A percentile compares a stretch with the other conserved stretches of the same genome.
Conservation (phyloP, 1,140 invertebrate genomes). For the Streblospio benedicti region DNA sequence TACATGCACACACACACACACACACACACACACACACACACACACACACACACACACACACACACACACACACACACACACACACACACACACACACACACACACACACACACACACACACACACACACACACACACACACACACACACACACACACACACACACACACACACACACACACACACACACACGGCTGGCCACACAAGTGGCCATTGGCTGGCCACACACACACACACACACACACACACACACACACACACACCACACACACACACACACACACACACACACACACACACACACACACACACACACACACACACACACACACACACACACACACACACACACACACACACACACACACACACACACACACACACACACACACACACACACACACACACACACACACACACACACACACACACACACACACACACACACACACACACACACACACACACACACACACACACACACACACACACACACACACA, state of each 20-base stretch:
- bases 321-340: slow-evolving; percentile 16
- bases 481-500: slow-evolving; percentile 16
- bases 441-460: slow-evolving; percentile 13
- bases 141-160: slow-evolving; percentile 5
- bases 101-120: slow-evolving; percentile 7
- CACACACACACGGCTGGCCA: background rate
- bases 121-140: slow-evolving; percentile 4
- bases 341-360: slow-evolving; percentile 16
- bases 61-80: slow-evolving; percentile 7
- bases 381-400: slow-evolving; percentile 5
- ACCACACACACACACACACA: slow-evolving; percentile 16
- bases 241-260: slow-evolving; percentile 8
- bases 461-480: slow-evolving; percentile 5
- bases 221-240: too few species aligned
- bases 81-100: slow-evolving; percentile 4
- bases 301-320: slow-evolving; percentile 16
- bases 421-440: slow-evolving; percentile 6
- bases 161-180: slow-evolving; percentile 7
- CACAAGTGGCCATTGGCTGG: background rate
- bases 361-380: slow-evolving; percentile 17
- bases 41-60: slow-evolving; percentile 1
- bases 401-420: slow-evolving; percentile 1
- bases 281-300: slow-evolving; percentile 16
- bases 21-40: slow-evolving; percentile 7
- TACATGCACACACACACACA: slow-evolving; percentile 3